These are phyloP conservation scores for Enteromius treurensis DNA, from an alignment of 2,797 vertebrate species.

Conservation along the genomic window DNA sequence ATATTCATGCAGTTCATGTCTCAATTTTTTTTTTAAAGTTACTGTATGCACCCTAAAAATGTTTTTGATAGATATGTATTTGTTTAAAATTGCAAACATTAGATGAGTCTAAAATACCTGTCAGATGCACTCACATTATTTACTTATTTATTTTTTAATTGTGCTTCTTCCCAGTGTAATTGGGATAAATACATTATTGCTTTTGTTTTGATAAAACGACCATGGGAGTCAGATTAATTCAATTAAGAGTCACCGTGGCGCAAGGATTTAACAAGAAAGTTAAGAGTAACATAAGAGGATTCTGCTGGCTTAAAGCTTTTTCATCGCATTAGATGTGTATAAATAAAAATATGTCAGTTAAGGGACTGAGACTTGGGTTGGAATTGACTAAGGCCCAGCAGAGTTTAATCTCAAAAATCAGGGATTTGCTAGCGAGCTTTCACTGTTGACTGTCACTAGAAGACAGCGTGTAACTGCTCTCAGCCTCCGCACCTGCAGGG, in stretches of 20 bases:
- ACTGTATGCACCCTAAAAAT: background rate
- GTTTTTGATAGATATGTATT: background rate
- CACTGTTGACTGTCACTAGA: constrained; percentile 13
- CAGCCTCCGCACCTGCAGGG: constrained; percentile 1
- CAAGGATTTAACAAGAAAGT: constrained; percentile 11
- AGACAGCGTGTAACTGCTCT: constrained; percentile 3
- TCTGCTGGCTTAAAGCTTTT: constrained; percentile 8
- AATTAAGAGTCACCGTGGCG: background rate
- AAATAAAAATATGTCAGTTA: constrained; percentile 14
- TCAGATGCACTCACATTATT: background rate
- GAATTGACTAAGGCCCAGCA: constrained; percentile 7
- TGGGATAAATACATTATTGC: background rate
- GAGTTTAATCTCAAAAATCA: constrained; percentile 7
- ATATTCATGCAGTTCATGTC: background rate
- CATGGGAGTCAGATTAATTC: background rate
- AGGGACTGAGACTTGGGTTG: background rate
- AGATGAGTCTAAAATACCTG: background rate
- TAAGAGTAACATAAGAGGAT: constrained; percentile 2
- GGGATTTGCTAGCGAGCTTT: constrained; percentile 1
- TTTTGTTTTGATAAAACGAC: background rate
- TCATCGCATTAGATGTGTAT: constrained; percentile 13
- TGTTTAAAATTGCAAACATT: background rate
- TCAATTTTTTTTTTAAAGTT: background rate
- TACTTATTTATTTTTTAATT: background rate
- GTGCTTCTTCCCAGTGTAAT: background rate